Conservation (phyloP, 2,797 vertebrate genomes). For the Rhyacichthys aspro region DNA sequence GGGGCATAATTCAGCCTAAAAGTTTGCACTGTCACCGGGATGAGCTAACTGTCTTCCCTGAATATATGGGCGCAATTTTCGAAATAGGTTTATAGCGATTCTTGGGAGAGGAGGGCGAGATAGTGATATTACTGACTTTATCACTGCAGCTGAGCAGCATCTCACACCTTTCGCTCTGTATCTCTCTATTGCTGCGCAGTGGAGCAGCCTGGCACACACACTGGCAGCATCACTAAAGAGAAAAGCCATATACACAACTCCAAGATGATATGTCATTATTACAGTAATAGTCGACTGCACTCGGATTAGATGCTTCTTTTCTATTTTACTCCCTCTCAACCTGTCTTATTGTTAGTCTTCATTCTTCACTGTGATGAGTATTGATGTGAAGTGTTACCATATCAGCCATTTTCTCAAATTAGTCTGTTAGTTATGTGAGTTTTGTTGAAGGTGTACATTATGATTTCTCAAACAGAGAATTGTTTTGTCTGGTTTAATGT, state of each 20-base stretch:
- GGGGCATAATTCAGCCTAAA: constrained; percentile 82
- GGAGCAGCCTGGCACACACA: constrained; percentile 38
- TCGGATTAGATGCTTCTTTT: constrained; percentile 23
- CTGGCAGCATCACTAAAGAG: constrained; percentile 42
- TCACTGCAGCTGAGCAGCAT: constrained; percentile 81
- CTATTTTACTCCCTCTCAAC: constrained; percentile 19
- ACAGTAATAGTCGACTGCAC: constrained; percentile 43
- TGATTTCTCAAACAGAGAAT: too few species aligned
- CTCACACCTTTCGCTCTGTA: constrained; percentile 64
- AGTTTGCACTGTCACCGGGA: constrained; percentile 82
- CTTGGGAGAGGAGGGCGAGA: constrained; percentile 82
- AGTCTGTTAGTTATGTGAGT: constrained; percentile 23
- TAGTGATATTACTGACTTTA: constrained; percentile 86
- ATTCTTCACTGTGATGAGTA: background rate
- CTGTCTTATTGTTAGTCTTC: constrained; percentile 31
- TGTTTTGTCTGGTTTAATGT: too few species aligned
- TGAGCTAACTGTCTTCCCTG: constrained; percentile 79
- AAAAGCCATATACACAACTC: constrained; percentile 38
- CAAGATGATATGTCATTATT: constrained; percentile 49
- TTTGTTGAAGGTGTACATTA: constrained; percentile 8
- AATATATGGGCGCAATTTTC: constrained; percentile 86
- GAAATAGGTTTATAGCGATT: constrained; percentile 86
- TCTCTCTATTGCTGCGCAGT: constrained; percentile 61
- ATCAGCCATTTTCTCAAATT: constrained; percentile 41
- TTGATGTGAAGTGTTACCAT: constrained; percentile 11